These are phyloP conservation scores for Pitta sordida DNA, from an alignment of 2,113 vertebrate genomes.

Conservation along the genomic window DNA sequence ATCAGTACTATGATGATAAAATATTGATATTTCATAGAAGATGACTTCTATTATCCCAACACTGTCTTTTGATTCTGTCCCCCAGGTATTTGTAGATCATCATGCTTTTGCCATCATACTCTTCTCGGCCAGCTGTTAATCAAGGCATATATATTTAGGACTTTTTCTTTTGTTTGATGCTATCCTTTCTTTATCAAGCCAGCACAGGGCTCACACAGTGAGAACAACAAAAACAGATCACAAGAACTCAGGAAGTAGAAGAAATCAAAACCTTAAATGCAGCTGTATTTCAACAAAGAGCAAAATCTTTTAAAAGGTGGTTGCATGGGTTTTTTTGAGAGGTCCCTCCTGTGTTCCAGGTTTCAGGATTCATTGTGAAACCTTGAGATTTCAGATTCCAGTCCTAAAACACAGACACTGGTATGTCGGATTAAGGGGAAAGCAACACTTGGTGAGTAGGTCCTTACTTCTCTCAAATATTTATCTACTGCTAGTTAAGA, in stretches of 20 bases:
- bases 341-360: rapidly evolving
- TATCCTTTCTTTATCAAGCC: background rate
- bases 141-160: background rate
- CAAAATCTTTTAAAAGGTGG: background rate
- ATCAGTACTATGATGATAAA: background rate
- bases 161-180: background rate
- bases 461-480: background rate
- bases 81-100: background rate
- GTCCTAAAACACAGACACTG: background rate
- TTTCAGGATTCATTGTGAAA: background rate
- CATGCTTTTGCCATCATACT: background rate
- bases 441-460: background rate
- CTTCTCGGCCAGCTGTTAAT: background rate
- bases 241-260: background rate
- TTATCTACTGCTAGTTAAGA: background rate
- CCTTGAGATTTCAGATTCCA: background rate
- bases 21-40: background rate
- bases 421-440: background rate
- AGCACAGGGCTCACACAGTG: background rate
- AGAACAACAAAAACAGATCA: background rate
- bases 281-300: background rate
- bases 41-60: background rate
- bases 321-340: background rate
- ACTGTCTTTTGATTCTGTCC: background rate
- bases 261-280: background rate